Percentiles rank a stretch among this genome's conserved stretches.
phyloP scores from a whole-genome alignment of 23 tunicate species.

The Halocynthia aurantium region DNA sequence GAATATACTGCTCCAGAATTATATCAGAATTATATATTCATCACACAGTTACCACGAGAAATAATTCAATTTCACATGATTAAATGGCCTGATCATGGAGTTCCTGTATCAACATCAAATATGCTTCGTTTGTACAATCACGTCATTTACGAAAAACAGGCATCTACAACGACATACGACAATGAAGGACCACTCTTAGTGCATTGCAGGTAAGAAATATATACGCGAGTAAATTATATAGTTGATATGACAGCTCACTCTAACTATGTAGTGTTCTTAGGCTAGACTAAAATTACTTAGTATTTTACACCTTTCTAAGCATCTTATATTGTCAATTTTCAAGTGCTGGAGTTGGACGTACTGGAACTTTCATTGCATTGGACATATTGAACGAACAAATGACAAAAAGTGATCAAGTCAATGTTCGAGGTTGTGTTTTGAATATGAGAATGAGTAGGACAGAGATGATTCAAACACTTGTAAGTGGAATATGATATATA shows the following conservation, averaged over 20 bases:
- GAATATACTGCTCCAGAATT: too few relatives aligned
- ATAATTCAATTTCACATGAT: slow-evolving; percentile 20
- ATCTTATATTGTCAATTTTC: not conserved
- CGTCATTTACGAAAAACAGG: slow-evolving; percentile 1
- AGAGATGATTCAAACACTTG: slow-evolving; percentile 38
- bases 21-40: too few relatives aligned
- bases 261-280: too few relatives aligned
- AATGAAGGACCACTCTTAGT: not conserved
- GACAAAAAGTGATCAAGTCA: slow-evolving; percentile 4
- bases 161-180: not conserved
- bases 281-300: too few relatives aligned
- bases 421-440: slow-evolving; percentile 23
- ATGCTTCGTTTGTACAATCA: slow-evolving; percentile 10
- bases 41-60: not conserved
- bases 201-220: slow-evolving; percentile 29
- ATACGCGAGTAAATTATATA: too few relatives aligned
- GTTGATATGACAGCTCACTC: too few relatives aligned
- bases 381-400: slow-evolving; percentile 18
- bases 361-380: slow-evolving; percentile 41
- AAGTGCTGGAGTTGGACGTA: slow-evolving; percentile 45
- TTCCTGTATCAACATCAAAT: slow-evolving; percentile 29
- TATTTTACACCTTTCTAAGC: too few relatives aligned
- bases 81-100: slow-evolving; percentile 44
- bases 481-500: too few relatives aligned
- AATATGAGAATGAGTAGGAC: slow-evolving; percentile 27